A percentile compares a stretch with the other conserved stretches of the same genome.
Conservation (phyloP, 2,113 vertebrate species). For the Orycteropus afer region DNA sequence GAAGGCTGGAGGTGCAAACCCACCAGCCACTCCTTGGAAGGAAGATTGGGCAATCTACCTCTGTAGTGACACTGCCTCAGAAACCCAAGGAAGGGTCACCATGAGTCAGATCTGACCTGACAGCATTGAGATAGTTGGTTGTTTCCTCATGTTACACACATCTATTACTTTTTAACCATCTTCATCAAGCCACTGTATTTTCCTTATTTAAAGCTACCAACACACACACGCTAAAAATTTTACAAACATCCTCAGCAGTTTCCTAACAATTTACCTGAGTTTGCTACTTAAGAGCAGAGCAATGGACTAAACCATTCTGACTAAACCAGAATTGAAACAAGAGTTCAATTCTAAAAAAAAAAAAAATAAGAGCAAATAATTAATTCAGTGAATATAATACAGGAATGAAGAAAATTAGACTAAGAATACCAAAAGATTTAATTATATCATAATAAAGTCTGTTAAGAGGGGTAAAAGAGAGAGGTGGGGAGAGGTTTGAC, state of each 20-base stretch:
- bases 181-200: background rate
- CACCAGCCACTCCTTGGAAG: too few species aligned
- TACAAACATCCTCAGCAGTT: background rate
- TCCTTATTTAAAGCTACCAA: slow-evolving; percentile 22
- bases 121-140: too few species aligned
- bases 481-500: background rate
- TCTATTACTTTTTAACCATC: background rate
- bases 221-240: background rate
- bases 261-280: background rate
- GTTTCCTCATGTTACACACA: background rate
- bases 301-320: background rate
- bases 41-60: too few species aligned
- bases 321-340: background rate
- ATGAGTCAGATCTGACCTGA: too few species aligned
- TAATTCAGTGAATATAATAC: background rate
- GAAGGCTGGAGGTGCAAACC: too few species aligned
- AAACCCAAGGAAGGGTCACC: too few species aligned
- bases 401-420: background rate
- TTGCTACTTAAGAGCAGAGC: background rate
- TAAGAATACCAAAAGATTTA: background rate
- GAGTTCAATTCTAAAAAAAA: background rate
- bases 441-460: background rate
- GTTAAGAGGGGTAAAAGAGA: background rate
- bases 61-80: too few species aligned
- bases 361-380: background rate